These are phyloP conservation scores for Drosophila robusta DNA, from an alignment of 2,888 invertebrate species.

Conservation along the genomic window DNA sequence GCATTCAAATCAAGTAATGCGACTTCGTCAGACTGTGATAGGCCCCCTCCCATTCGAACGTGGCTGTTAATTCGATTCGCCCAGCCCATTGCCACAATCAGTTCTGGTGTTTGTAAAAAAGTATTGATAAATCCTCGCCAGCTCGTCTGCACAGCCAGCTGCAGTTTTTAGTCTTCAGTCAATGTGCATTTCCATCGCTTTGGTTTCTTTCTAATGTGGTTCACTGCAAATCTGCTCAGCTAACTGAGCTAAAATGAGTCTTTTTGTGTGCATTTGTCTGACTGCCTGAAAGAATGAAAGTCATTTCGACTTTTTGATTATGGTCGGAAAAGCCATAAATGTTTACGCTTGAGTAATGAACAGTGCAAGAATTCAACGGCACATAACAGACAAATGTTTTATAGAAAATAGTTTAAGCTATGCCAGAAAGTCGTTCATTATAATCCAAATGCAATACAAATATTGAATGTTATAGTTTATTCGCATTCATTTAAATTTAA, in stretches of 20 bases:
- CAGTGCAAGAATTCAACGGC: neutral
- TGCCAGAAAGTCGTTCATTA: no score
- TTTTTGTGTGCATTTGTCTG: slow-evolving; percentile 5
- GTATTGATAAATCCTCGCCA: slow-evolving; percentile 29
- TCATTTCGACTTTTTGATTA: slow-evolving; percentile 16
- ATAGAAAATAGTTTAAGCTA: no score
- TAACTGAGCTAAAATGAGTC: slow-evolving; percentile 3
- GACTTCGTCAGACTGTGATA: slow-evolving; percentile 31
- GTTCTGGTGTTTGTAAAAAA: slow-evolving; percentile 23
- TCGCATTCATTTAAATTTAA: neutral
- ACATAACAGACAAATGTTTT: neutral
- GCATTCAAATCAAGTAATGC: slow-evolving; percentile 34
- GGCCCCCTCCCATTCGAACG: neutral
- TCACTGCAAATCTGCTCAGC: slow-evolving; percentile 8
- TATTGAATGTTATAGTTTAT: neutral
- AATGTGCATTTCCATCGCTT: slow-evolving; percentile 9
- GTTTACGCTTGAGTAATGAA: slow-evolving; percentile 17
- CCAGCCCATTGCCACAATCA: neutral
- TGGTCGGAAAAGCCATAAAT: neutral
- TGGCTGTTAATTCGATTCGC: slow-evolving; percentile 7
- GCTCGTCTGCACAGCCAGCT: slow-evolving; percentile 21
- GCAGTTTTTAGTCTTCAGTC: neutral
- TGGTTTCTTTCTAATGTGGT: slow-evolving; percentile 9
- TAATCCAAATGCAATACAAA: no score
- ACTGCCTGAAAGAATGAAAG: neutral